These are phyloP conservation scores for Venusia cambrica DNA, from an alignment of 2,888 invertebrate species.

Conservation along the genomic window DNA sequence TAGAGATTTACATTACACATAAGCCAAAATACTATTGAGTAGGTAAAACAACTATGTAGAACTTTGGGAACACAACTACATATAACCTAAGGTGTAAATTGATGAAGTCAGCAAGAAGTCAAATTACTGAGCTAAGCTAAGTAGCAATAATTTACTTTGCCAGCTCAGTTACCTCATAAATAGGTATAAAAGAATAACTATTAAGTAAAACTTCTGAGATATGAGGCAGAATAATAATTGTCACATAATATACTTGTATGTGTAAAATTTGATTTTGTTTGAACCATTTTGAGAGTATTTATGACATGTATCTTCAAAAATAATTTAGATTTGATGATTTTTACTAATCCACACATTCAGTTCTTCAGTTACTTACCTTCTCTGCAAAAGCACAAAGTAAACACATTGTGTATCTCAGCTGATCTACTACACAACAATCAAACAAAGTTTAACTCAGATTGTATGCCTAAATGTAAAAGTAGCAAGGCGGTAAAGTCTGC, in stretches of 20 bases:
- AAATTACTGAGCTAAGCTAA: conserved; percentile 4
- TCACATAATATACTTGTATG: no score
- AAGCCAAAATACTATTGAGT: no score
- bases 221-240: conserved; percentile 2
- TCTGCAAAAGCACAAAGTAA: conserved; percentile 38
- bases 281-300: not conserved
- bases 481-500: conserved; percentile 33
- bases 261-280: no score
- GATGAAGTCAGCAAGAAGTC: conserved; percentile 10
- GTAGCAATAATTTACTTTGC: no score
- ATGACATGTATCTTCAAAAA: conserved; percentile 2
- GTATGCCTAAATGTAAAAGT: conserved; percentile 20
- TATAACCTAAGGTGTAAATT: conserved; percentile 8
- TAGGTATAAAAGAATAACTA: no score
- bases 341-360: conserved; percentile 8
- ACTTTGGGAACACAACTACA: no score
- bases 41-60: no score
- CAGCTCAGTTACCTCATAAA: no score
- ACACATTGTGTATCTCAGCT: conserved; percentile 43
- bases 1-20: no score
- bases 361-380: conserved; percentile 37
- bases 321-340: not conserved
- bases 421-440: conserved; percentile 51
- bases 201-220: no score
- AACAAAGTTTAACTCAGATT: conserved; percentile 30